Conservation (phyloP, 2,888 invertebrate genomes). For the Frankliniella fusca region DNA sequence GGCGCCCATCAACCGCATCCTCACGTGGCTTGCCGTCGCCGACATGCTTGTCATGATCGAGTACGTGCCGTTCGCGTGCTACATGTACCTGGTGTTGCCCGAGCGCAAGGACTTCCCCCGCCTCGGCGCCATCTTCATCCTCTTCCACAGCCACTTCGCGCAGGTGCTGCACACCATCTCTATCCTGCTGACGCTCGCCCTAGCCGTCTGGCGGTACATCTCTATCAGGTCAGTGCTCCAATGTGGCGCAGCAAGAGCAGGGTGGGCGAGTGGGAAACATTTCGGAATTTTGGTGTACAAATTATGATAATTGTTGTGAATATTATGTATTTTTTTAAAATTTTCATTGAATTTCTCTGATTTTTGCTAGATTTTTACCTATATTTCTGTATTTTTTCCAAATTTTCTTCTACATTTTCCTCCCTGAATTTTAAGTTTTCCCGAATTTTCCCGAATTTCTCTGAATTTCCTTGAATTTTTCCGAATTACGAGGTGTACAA, state of each 20-base stretch:
- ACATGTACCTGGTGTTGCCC: constrained; percentile 62
- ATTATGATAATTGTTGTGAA: neutral
- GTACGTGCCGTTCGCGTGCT: constrained; percentile 70
- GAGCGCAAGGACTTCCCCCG: constrained; percentile 64
- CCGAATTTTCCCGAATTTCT: no score
- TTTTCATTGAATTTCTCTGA: no score
- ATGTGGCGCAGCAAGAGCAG: no score
- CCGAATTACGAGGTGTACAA: no score
- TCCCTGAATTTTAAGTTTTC: no score
- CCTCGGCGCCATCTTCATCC: constrained; percentile 66
- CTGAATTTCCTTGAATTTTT: no score
- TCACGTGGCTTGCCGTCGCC: constrained; percentile 79
- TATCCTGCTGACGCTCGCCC: constrained; percentile 71
- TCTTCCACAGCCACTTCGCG: constrained; percentile 77
- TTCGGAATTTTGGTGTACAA: neutral
- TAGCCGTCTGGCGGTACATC: constrained; percentile 84
- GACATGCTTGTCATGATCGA: constrained; percentile 89
- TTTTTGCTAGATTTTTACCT: no score
- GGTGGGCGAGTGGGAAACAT: no score
- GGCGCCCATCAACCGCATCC: constrained; percentile 80
- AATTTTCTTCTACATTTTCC: no score
- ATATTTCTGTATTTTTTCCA: no score
- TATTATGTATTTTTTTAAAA: no score
- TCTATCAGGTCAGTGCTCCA: constrained; percentile 69
- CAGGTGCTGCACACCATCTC: constrained; percentile 78